Evolutionary conservation across 2,797 vertebrate genomes (phyloP), one percentile per base, ranked within the genome.

Genomic region (Neosilurus hyrtlii): DNA sequence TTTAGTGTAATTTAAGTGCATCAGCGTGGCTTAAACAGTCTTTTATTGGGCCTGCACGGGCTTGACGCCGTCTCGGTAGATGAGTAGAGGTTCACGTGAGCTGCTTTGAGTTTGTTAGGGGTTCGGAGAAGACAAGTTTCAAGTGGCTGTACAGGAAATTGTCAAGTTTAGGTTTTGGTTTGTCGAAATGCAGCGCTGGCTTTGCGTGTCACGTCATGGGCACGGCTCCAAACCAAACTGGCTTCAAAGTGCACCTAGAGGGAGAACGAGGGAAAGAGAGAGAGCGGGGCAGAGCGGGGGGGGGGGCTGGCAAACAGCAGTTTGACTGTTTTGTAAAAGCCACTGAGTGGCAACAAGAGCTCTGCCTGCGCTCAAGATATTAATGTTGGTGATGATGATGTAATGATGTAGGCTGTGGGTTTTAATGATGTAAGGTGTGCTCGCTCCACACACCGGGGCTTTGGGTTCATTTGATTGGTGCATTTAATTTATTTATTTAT

Each of bases 91-190:
- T 59, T 37, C 16, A 7, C 18, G 5, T 22, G 54, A 57, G 26
- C 10, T 2, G 15, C 26, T 35, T 14, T 37, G 4, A 56, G 10
- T 24, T 65, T 9, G 37, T 10, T 51, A 52, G 30, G 70, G 65
- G 43, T 49, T 75, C 62, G 0, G 72, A 37, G 54, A 26, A 22
- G n/a, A 9, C 24, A 2, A 63, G 70, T 35, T 75, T 81, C 9
- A 18, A 81, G 61, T 24, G 71, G 65, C 79, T 68, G 71, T 43
- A 35, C 77, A 80, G 72, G 83, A 84, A 80, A 84, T 80, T 80
- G 68, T 65, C 14, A 16, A 65, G 61, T 84, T 84, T 57, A 68
- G 83, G 54, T 65, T 81, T 66, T 49, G 70, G 78, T 75, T 63
- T 63, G 51, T 81, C 35, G 35, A 81, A 81, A 80, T 75, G 62